Conservation (phyloP, 1,140 invertebrate species). For the Oncopeltus fasciatus region DNA sequence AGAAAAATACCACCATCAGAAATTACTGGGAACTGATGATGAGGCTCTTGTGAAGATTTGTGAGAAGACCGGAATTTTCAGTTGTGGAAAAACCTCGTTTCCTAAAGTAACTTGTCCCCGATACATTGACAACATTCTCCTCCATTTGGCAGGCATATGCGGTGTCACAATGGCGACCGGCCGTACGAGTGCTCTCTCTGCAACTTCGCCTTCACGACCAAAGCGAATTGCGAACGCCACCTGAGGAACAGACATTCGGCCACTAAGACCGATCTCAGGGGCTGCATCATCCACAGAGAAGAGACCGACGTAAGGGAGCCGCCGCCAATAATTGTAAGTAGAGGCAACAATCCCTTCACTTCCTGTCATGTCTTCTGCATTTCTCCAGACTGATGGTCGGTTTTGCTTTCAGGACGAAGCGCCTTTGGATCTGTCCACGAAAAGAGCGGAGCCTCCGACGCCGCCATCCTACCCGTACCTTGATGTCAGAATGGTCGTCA, state of each 20-base stretch:
- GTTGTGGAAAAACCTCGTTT: too few relatives aligned
- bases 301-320: constrained; percentile 47
- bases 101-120: too few relatives aligned
- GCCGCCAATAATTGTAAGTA: constrained; percentile 39
- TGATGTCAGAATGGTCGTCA: constrained; percentile 69
- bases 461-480: neutral
- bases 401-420: constrained; percentile 29
- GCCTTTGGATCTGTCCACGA: constrained; percentile 43
- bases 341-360: neutral
- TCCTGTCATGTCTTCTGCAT: neutral
- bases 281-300: constrained; percentile 77
- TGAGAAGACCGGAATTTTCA: too few relatives aligned
- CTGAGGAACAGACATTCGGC: constrained; percentile 73
- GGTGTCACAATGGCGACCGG: constrained; percentile 84
- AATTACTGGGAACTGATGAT: too few relatives aligned
- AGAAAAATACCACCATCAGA: too few relatives aligned
- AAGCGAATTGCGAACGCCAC: constrained; percentile 80
- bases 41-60: too few relatives aligned
- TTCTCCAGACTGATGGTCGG: neutral
- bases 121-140: too few relatives aligned
- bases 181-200: constrained; percentile 88
- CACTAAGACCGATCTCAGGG: constrained; percentile 53
- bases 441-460: constrained; percentile 15
- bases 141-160: constrained; percentile 57
- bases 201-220: constrained; percentile 91